phyloP scores from a whole-genome alignment of 2,113 vertebrate genomes.

The Larimichthys crocea region DNA sequence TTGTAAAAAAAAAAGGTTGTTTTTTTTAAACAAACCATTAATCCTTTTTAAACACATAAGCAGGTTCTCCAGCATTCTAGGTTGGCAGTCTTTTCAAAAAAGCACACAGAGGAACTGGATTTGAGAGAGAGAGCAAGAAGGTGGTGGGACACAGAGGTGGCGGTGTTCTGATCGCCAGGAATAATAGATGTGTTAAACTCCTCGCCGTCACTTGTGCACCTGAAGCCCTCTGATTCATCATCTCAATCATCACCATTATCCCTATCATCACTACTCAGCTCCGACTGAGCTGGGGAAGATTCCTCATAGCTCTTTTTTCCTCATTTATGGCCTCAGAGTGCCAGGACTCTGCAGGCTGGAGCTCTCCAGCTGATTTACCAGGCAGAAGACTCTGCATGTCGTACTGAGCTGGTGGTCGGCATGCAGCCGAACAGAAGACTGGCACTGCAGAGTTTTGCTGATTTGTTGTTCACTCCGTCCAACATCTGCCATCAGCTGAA shows the following conservation, averaged over 20 bases:
- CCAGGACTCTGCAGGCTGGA: slow-evolving; percentile 18
- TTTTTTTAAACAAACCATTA: not conserved
- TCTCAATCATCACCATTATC: slow-evolving; percentile 57
- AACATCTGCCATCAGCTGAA: not conserved
- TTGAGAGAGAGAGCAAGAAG: slow-evolving; percentile 13
- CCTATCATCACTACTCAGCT: slow-evolving; percentile 45
- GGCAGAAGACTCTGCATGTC: not conserved
- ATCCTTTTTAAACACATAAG: not conserved
- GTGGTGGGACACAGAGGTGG: not conserved
- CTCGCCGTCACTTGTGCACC: slow-evolving; percentile 19
- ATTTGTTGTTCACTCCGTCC: slow-evolving; percentile 4
- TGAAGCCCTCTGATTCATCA: slow-evolving; percentile 51
- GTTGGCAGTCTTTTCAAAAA: not conserved
- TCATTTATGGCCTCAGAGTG: slow-evolving; percentile 1
- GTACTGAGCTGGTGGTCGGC: not conserved
- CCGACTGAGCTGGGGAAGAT: slow-evolving; percentile 40
- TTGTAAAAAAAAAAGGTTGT: too few species aligned
- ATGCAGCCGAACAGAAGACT: not conserved
- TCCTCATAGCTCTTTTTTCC: slow-evolving; percentile 29
- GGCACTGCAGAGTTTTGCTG: not conserved
- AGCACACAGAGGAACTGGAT: not conserved
- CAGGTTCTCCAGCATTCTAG: not conserved
- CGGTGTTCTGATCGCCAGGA: not conserved
- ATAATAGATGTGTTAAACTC: slow-evolving; percentile 44
- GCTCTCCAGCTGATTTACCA: slow-evolving; percentile 10